Conservation (phyloP, 1,140 invertebrate species). For the Lepidurus apus region DNA sequence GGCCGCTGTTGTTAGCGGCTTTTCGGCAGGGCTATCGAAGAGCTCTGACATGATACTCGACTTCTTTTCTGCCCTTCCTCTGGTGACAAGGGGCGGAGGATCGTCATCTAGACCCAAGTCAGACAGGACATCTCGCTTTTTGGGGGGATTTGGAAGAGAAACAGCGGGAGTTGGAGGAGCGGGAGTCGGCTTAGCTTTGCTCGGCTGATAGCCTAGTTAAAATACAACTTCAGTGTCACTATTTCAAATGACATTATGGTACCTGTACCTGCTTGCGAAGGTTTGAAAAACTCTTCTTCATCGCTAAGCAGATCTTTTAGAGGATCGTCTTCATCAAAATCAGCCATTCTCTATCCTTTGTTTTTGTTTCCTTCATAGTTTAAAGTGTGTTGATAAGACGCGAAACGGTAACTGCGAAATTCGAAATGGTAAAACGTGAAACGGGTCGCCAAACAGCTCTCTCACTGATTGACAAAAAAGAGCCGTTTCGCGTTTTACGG, state of each 20-base stretch:
- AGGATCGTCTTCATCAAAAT: background rate
- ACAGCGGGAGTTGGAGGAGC: background rate
- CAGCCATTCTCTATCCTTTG: background rate
- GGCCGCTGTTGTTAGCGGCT: background rate
- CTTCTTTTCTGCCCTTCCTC: background rate
- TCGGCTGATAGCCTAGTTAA: background rate
- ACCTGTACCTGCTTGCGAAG: background rate
- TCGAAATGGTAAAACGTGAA: too few species aligned
- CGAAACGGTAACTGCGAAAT: too few species aligned
- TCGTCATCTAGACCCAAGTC: slow-evolving; percentile 1
- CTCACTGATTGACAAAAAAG: too few species aligned
- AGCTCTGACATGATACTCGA: background rate
- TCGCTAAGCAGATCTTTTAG: slow-evolving; percentile 9
- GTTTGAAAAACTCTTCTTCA: slow-evolving; percentile 8
- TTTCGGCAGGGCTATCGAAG: background rate
- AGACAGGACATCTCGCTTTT: background rate
- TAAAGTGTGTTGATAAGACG: background rate
- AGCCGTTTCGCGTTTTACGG: too few species aligned
- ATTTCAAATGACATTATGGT: background rate
- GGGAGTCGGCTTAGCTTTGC: background rate
- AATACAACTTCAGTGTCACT: background rate
- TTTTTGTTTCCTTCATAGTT: background rate
- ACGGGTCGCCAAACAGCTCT: too few species aligned
- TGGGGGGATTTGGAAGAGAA: background rate
- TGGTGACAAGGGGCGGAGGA: background rate